Evolutionary conservation across 2,888 invertebrate genomes (phyloP), one percentile per base, ranked within the genome.

Genomic region (Uloborus plumipes): DNA sequence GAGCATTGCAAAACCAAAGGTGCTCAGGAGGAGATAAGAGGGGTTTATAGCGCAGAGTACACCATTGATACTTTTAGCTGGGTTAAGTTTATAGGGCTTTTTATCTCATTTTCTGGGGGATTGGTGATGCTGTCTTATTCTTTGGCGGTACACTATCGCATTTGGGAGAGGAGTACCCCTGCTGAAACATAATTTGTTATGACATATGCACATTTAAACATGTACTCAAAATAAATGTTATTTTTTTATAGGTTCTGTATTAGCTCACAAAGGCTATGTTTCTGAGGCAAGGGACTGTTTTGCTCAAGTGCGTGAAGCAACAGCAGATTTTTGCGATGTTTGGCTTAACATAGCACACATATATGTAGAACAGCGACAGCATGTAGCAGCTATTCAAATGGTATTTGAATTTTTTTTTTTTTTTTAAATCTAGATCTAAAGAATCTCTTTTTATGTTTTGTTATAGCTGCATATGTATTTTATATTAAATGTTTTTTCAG

Each of bases 311-410:
- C 93, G 99, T 61, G 99, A 99, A 90, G 98, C 99, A 0, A 99
- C 99, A 0, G 99, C 99, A 0, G 99, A 99, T 88, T 99, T 99
- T 89, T 95, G 95, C 86, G 99, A 99, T 88, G 99, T 99, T 0
- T 99, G 99, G 99, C 91, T 99, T 86, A 99, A 99, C 89, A 99
- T 99, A 86, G 99, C 99, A 0, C 99, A 99, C 88, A 95, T 99
- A 78, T 99, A 99, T 88, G 98, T 99, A 2, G 99, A 99, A 87
- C 98, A 99, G 90, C 95, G 95, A 87, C 98, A 99, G 89, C 97
- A 94, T 89, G 97, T 99, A 83, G 96, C 97, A 88, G 99, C 99
- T 53, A 96, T 99, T 87, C 99, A 99, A 90, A 99, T 99, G 99
- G 90, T 90, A 82, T 87, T n/a, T 53, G n/a, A n/a, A 22, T 15